Evolutionary conservation across 2,113 vertebrate species (phyloP), one percentile per base, ranked within the genome.

Genomic region (Hepsetus odoe): DNA sequence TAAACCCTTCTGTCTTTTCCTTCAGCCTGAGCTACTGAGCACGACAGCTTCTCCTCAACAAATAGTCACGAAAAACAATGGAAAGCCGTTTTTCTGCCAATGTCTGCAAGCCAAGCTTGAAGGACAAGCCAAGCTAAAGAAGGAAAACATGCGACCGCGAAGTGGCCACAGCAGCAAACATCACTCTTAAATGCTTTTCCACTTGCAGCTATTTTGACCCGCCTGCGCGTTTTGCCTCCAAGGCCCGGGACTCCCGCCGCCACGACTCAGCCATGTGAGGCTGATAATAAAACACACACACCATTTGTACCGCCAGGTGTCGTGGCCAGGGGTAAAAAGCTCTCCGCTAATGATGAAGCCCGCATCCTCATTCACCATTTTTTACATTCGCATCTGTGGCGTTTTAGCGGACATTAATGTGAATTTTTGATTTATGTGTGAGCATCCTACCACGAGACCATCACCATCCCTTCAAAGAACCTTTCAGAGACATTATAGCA

Each of bases 281-380:
- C 56, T 42, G 53, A 73, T 10, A 53, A 90, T 90, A 88, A 92
- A 89, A 85, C 89, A 90, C 89, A 14, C 42, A 87, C 83, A 81
- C 85, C 87, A 72, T 90, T 91, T 91, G 87, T 88, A 90, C 88
- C 86, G 88, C 90, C 89, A 91, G 89, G 88, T 90, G 88, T 92
- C 87, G 88, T 85, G 87, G 88, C 84, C 81, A 86, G 86, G 88
- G 86, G 87, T 91, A 88, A 91, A 88, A 80, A 85, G 88, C 81
- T 49, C 77, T 55, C 77, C 82, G 76, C 68, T 85, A 85, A 86
- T 87, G 76, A 82, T 49, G 42, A 14, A 18, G 13, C 46, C 74
- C 84, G 83, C 81, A 85, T 87, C 86, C 89, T 85, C 85, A n/a
- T 68, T 64, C 74, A 69, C 87, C 44, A 49, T 49, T 16, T 46